Evolutionary conservation across 2,113 vertebrate species (phyloP).

Genomic region (Stegostoma tigrinum): DNA sequence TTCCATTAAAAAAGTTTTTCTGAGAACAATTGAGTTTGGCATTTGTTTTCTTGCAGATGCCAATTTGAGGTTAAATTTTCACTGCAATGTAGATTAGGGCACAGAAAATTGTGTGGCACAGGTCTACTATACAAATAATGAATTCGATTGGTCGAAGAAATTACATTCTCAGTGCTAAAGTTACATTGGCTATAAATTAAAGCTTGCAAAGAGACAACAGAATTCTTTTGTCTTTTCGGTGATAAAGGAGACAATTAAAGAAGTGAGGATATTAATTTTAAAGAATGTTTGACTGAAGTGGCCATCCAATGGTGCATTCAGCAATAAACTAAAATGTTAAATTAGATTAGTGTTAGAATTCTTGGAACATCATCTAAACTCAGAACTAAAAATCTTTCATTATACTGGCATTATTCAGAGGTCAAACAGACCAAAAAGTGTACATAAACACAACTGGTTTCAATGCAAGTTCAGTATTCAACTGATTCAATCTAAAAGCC

Average conservation of each 20-base stretch:
- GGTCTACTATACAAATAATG: neutral
- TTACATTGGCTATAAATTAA: neutral
- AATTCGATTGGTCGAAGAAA: neutral
- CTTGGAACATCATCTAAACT: neutral
- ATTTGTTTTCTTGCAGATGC: neutral
- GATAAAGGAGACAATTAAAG: neutral
- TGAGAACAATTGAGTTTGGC: neutral
- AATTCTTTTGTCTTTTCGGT: neutral
- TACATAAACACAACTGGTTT: neutral
- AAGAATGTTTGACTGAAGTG: neutral
- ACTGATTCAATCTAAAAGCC: neutral
- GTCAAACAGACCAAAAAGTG: neutral
- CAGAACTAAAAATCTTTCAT: neutral
- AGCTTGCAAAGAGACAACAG: neutral
- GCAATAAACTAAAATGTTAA: neutral
- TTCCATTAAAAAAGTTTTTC: neutral
- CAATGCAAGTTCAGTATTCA: conserved; percentile 6
- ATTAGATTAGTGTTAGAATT: neutral
- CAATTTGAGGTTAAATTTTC: neutral
- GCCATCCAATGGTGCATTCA: neutral
- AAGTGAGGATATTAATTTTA: neutral
- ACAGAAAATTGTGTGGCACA: neutral
- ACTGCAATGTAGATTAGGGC: neutral
- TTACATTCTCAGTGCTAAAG: neutral
- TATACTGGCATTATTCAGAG: neutral